A percentile compares a stretch with the other conserved stretches of the same genome.
These are phyloP conservation scores for Aphodius sticticus DNA, from an alignment of 2,888 invertebrate species.

Conservation along the genomic window DNA sequence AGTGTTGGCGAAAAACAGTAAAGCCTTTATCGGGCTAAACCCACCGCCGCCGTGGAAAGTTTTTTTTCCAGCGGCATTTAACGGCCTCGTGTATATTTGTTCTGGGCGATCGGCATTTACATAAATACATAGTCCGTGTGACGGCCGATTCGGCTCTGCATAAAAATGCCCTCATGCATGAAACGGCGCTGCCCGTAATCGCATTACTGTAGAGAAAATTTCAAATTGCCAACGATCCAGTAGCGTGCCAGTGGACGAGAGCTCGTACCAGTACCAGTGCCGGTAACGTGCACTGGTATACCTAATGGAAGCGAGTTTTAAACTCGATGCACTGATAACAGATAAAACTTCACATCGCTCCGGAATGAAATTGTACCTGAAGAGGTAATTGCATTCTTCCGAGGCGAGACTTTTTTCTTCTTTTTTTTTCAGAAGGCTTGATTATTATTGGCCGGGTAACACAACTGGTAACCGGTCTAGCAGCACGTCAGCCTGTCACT, in stretches of 20 bases:
- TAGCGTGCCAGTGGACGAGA: not conserved
- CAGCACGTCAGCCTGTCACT: not conserved
- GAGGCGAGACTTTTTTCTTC: not conserved
- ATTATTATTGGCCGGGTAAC: not conserved
- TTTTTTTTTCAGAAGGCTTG: not conserved
- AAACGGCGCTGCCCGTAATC: not conserved
- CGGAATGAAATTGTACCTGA: not conserved
- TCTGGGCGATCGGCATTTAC: not conserved
- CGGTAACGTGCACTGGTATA: not conserved
- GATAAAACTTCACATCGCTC: not conserved
- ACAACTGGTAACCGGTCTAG: not conserved
- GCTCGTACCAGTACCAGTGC: not conserved
- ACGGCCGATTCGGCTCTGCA: not conserved
- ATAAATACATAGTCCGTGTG: not conserved
- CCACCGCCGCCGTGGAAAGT: not conserved
- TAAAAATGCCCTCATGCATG: not conserved
- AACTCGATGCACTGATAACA: constrained; percentile 4
- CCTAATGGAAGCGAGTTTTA: not conserved
- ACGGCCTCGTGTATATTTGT: not conserved
- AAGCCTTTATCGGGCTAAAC: not conserved
- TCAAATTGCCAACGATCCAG: not conserved
- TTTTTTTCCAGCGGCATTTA: not conserved
- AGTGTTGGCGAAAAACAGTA: not conserved
- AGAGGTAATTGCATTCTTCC: not conserved
- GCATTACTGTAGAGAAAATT: not conserved